phyloP scores from a whole-genome alignment of 2,113 vertebrate genomes.

The Muscicapa adusta region DNA sequence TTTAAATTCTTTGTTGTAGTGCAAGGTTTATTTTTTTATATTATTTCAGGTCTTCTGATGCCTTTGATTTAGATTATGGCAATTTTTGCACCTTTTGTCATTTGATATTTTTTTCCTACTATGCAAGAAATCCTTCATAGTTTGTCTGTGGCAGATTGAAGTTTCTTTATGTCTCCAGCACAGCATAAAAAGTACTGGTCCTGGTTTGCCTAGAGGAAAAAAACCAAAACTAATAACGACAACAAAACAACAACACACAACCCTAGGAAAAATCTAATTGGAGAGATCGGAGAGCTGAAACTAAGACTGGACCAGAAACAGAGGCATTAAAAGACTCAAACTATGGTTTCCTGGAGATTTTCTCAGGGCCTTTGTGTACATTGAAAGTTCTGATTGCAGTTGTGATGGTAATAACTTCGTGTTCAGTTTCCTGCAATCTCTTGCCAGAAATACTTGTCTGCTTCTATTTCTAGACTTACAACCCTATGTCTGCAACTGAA shows the following conservation, averaged over 20 bases:
- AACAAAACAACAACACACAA: no score
- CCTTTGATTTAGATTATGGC: not conserved
- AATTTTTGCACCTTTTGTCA: not conserved
- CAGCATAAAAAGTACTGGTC: not conserved
- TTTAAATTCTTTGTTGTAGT: not conserved
- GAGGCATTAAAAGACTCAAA: not conserved
- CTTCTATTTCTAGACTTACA: slow-evolving; percentile 55
- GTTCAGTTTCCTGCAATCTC: slow-evolving; percentile 1
- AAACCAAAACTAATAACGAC: not conserved
- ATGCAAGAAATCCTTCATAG: not conserved
- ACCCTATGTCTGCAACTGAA: not conserved
- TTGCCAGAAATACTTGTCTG: slow-evolving; percentile 29
- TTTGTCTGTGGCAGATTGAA: not conserved
- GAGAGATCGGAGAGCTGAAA: not conserved
- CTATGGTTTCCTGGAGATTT: not conserved
- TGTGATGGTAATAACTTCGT: slow-evolving; percentile 44
- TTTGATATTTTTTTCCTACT: not conserved
- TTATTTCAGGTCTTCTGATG: not conserved
- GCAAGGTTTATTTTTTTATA: not conserved
- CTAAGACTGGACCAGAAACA: not conserved
- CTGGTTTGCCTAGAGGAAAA: not conserved
- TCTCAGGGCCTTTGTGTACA: not conserved
- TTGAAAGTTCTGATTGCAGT: slow-evolving; percentile 18
- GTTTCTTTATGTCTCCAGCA: not conserved
- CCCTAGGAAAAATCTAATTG: not conserved